phyloP scores from a whole-genome alignment of 2,797 vertebrate species.

The Rallus crepitans region DNA sequence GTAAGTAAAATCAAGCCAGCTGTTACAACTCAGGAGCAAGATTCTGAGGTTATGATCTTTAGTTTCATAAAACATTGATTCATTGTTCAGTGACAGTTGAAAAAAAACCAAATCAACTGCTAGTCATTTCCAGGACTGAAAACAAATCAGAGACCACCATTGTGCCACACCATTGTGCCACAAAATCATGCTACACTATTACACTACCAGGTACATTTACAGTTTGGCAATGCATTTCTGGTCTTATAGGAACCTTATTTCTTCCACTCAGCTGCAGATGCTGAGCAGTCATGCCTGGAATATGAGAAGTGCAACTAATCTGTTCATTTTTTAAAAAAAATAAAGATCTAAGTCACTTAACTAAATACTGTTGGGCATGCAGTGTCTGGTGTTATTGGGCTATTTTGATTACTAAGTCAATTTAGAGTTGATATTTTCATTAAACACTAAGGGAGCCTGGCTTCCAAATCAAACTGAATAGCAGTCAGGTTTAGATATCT shows the following conservation, averaged over 20 bases:
- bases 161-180: background rate
- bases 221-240: background rate
- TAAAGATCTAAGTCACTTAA: background rate
- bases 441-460: background rate
- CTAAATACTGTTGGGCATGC: background rate
- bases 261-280: background rate
- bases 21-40: conserved; percentile 16
- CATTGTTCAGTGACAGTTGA: conserved; percentile 1
- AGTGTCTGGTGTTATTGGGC: background rate
- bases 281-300: background rate
- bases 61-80: conserved; percentile 37
- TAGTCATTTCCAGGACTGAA: background rate
- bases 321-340: background rate
- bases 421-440: background rate
- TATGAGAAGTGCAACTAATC: background rate
- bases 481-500: background rate
- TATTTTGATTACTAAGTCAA: background rate
- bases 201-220: background rate
- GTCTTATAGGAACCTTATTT: background rate
- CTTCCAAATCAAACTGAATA: background rate
- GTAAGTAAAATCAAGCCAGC: conserved; percentile 12
- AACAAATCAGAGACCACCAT: background rate
- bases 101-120: background rate
- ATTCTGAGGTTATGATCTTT: conserved; percentile 28
- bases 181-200: background rate